Evolutionary conservation across 2,888 invertebrate species (phyloP).

Genomic region (Thecophora atra): DNA sequence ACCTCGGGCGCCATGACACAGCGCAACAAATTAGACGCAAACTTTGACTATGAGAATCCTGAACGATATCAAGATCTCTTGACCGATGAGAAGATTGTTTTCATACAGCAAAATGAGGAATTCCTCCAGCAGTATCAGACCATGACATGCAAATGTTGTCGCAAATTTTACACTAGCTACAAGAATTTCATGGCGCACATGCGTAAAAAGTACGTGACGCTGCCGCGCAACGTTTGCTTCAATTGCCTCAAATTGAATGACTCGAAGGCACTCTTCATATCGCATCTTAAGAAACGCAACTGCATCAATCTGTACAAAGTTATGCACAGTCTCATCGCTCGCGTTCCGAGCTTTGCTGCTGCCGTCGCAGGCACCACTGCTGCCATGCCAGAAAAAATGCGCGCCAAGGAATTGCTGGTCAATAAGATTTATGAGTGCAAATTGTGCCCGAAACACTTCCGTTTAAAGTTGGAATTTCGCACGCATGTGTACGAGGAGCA

Average conservation of each 20-base stretch:
- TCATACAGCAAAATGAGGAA: conserved; percentile 62
- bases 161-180: conserved; percentile 62
- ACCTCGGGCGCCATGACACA: neutral
- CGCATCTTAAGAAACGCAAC: conserved; percentile 65
- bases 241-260: conserved; percentile 66
- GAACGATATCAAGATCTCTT: conserved; percentile 63
- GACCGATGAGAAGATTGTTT: conserved; percentile 62
- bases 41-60: conserved; percentile 64
- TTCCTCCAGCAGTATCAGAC: conserved; percentile 65
- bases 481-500: conserved; percentile 66
- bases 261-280: conserved; percentile 65
- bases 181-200: conserved; percentile 67
- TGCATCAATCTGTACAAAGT: conserved; percentile 65
- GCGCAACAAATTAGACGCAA: conserved; percentile 51
- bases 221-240: conserved; percentile 65
- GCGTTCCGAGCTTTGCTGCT: conserved; percentile 50
- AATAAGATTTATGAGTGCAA: conserved; percentile 66
- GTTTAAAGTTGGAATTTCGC: conserved; percentile 65
- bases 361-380: conserved; percentile 47
- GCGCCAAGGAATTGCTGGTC: conserved; percentile 64
- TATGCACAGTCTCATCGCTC: conserved; percentile 55
- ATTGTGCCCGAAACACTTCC: conserved; percentile 63
- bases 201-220: conserved; percentile 63
- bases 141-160: conserved; percentile 65
- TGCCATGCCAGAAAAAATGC: conserved; percentile 57